Evolutionary conservation across 2,797 vertebrate genomes (phyloP).

Genomic region (Myoxocephalus aenaeus): DNA sequence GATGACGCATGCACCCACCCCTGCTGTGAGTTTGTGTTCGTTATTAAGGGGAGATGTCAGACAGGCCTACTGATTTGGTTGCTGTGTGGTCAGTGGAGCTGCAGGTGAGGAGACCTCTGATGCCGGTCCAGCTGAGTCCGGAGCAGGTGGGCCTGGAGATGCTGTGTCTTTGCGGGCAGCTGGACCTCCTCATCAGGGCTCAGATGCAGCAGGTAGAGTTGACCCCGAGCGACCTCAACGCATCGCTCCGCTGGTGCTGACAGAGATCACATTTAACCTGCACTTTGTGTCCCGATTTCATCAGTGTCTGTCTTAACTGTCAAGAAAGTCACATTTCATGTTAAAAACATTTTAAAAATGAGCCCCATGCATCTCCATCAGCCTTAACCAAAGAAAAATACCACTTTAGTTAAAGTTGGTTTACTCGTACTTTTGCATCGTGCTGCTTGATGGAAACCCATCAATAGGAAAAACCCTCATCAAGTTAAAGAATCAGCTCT

Average conservation of each 20-base stretch:
- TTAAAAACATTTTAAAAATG: neutral
- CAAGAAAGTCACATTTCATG: neutral
- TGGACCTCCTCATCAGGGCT: conserved; percentile 86
- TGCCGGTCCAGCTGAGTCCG: conserved; percentile 83
- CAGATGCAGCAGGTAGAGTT: conserved; percentile 84
- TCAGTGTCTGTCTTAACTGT: neutral
- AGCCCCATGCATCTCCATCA: neutral
- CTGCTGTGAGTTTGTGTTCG: neutral
- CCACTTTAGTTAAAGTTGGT: too few species aligned
- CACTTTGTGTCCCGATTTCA: neutral
- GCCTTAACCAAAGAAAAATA: neutral
- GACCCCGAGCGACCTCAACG: neutral
- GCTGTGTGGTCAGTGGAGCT: conserved; percentile 81
- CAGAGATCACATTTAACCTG: neutral
- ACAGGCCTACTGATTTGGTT: conserved; percentile 23
- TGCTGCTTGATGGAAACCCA: neutral
- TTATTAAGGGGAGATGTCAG: neutral
- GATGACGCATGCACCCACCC: neutral
- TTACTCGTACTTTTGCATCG: neutral
- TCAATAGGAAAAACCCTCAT: neutral
- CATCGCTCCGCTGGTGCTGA: neutral
- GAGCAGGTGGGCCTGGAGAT: conserved; percentile 89
- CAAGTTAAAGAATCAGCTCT: neutral
- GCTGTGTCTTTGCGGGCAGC: conserved; percentile 86
- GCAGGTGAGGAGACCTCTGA: conserved; percentile 85